These are phyloP conservation scores for Pelodiscus sinensis DNA, from an alignment of 2,113 vertebrate species.

Conservation along the genomic window DNA sequence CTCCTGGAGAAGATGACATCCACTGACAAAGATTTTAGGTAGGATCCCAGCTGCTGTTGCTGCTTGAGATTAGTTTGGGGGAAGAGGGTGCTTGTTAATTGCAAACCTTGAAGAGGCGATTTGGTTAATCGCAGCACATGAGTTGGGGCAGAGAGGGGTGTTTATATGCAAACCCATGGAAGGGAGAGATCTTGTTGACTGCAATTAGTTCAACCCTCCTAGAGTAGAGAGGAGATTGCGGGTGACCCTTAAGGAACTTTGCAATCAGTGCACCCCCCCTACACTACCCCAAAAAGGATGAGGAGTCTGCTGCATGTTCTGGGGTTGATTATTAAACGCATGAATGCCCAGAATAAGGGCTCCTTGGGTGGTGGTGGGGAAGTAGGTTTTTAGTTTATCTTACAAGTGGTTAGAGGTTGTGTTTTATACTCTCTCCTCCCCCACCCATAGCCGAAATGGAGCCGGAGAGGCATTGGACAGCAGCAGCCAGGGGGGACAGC, in stretches of 20 bases:
- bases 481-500: background rate
- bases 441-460: background rate
- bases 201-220: background rate
- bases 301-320: background rate
- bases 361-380: background rate
- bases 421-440: background rate
- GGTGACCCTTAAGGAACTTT: background rate
- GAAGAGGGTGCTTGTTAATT: background rate
- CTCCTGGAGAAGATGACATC: conserved; percentile 94
- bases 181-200: background rate
- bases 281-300: background rate
- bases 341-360: background rate
- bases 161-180: background rate
- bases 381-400: background rate
- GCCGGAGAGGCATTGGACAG: background rate
- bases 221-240: background rate
- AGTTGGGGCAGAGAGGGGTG: background rate
- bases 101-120: background rate
- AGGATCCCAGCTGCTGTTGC: conserved; percentile 27
- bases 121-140: background rate
- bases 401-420: background rate
- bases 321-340: background rate
- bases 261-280: background rate
- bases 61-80: background rate
- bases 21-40: conserved; percentile 94